Evolutionary conservation across 2,113 vertebrate genomes (phyloP).

Genomic region (Chaenocephalus aceratus): DNA sequence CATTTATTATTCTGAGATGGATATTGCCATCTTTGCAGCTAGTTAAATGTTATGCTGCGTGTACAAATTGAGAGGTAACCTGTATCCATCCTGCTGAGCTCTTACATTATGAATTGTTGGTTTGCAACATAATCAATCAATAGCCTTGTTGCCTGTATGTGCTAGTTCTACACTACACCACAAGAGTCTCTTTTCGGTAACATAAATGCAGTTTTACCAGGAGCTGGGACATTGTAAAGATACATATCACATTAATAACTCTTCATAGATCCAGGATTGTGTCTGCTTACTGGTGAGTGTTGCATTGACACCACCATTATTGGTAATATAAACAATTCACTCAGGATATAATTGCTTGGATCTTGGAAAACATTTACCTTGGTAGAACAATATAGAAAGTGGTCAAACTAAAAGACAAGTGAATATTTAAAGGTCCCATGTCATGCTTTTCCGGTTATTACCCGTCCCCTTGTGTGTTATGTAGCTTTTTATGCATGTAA

Average conservation of each 20-base stretch:
- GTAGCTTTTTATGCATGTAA: too few relatives aligned
- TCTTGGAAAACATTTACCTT: not conserved
- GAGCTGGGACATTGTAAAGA: conserved; percentile 6
- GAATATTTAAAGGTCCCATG: too few relatives aligned
- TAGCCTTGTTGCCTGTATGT: conserved; percentile 18
- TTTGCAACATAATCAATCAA: conserved; percentile 44
- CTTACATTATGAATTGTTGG: conserved; percentile 29
- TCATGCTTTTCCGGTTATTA: too few relatives aligned
- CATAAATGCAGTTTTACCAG: not conserved
- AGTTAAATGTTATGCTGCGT: conserved; percentile 55
- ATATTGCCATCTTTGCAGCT: conserved; percentile 34
- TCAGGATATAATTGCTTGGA: not conserved
- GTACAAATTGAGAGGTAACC: conserved; percentile 39
- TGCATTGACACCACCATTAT: not conserved
- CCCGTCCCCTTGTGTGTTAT: too few relatives aligned
- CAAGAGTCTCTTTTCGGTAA: not conserved
- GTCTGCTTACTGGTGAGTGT: not conserved
- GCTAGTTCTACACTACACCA: conserved; percentile 5
- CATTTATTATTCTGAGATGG: conserved; percentile 48
- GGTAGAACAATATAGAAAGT: not conserved
- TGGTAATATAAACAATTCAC: not conserved
- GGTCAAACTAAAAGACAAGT: not conserved
- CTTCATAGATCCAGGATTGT: not conserved
- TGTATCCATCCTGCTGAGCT: conserved; percentile 13
- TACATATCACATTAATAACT: conserved; percentile 3